Percentiles rank a stretch among this genome's conserved stretches.
These are phyloP conservation scores for Atta colombica DNA, from an alignment of 1,140 invertebrate genomes.

Conservation along the genomic window DNA sequence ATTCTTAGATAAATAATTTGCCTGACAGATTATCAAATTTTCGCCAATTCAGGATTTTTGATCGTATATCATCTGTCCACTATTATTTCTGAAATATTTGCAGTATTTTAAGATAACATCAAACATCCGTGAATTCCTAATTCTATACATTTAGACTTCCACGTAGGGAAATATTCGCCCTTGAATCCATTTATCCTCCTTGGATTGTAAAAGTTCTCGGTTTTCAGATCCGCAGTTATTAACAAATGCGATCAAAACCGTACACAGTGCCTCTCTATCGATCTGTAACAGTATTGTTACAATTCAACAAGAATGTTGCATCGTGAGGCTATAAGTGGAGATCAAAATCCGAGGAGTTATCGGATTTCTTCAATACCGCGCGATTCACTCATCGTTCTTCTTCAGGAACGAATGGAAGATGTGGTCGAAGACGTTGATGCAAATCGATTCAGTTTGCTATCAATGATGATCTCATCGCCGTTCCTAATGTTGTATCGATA, in stretches of 20 bases:
- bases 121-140: constrained; percentile 9
- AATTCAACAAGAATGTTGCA: not conserved
- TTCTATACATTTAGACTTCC: constrained; percentile 27
- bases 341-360: constrained; percentile 56
- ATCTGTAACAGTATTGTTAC: constrained; percentile 11
- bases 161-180: not conserved
- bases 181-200: not conserved
- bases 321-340: constrained; percentile 54
- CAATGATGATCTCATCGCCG: constrained; percentile 96
- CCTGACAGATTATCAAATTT: not conserved
- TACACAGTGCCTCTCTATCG: not conserved
- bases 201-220: not conserved
- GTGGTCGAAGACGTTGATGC: constrained; percentile 80
- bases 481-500: constrained; percentile 96
- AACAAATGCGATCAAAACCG: not conserved
- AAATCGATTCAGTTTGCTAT: constrained; percentile 89
- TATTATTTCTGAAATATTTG: constrained; percentile 31
- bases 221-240: constrained; percentile 12
- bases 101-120: not conserved
- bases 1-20: constrained; percentile 4
- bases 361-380: constrained; percentile 58
- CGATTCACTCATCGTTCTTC: constrained; percentile 68
- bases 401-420: constrained; percentile 85
- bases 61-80: not conserved
- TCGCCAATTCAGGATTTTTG: constrained; percentile 7